Evolutionary conservation across 2,797 vertebrate genomes (phyloP), one percentile per base, ranked within the genome.

Genomic region (Ctenopoma kingsleyae): DNA sequence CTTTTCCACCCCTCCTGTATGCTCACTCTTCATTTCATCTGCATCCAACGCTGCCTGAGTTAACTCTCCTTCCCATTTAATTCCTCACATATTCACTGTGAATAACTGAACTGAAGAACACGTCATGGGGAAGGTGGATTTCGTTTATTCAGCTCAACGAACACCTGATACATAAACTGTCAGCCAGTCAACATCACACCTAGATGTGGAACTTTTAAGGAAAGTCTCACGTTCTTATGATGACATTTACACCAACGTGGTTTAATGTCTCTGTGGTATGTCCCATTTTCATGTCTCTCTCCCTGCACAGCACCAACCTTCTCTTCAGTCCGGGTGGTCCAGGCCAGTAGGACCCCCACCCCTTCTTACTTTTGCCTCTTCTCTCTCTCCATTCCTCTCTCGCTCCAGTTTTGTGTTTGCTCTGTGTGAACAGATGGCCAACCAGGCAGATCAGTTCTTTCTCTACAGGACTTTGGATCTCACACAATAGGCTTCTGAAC

Each of bases 371-470:
- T 10, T 15, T 19, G 5, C 12, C 4, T 6, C 6, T 17, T 6
- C 5, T 6, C 8, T 5, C 47, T 22, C 44, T 23, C 52, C 53
- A 12, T 53, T 57, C 15, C 30, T 27, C 11, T 20, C 48, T n/a
- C 60, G 53, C 40, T 56, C 20, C 51, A 43, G 63, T 80, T 79
- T 79, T 85, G 72, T 83, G 78, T 85, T 66, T 49, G 47, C 48
- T 81, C 58, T 25, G 60, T 77, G 70, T 72, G 83, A 89, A 69
- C 90, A 93, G 89, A 91, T 90, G 91, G 86, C 76, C 74, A 68
- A 82, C 86, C 82, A 80, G 80, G 82, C 78, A 85, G 80, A 84
- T 83, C 63, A 83, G 82, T 78, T 86, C 56, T 85, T 82, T 85
- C 78, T 79, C 82, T 69, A 22, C 76, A 67, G 69, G 85, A 86